Base-by-base conservation (phyloP, 2,888 invertebrate genomes). In the Phania funesta region DNA sequence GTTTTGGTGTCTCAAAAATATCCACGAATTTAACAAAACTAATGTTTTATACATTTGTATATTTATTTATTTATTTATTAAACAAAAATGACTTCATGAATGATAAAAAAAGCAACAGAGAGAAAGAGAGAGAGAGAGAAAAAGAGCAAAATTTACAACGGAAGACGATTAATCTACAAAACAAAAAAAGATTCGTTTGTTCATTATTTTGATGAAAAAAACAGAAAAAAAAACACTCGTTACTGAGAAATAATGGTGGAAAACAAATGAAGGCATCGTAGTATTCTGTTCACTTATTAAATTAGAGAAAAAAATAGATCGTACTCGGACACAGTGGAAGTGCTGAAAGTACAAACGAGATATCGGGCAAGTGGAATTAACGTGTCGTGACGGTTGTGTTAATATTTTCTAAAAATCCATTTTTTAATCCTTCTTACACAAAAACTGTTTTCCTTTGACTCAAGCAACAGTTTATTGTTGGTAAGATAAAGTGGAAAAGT, bases 281-380 rank as follows among this genome's bases (percentile, higher is more conserved):
- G 18, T 67, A 75, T 67, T 75, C 74, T 71, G 50, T 74, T 74
- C 54, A 56, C 65, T 56, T 24, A 74, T 74, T 74, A 22, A 58
- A 24, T 48, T 48, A 64, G 52, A 74, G 50, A 50, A 38, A 11
- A 22, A 60, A 32, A 52, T 32, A 70, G 70, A 70, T 64, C 48
- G 20, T 20, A 32, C 22, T 38, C 44, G 26, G 38, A 24, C 56
- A 54, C 18, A 65, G 41, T 54, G 48, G 70, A 64, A 56, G 38
- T 64, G 46, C 54, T 48, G 35, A 64, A 64, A 70, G 18, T 56
- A 50, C 20, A 50, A 48, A 60, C 68, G 41, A 41, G 44, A 50
- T 76, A 60, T 76, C 32, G 16, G 48, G 48, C 41, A 29, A 38
- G 54, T 32, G 26, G 46, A 54, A 68, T 44, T 44, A 54, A 54